Conservation (phyloP, 2,888 invertebrate genomes). For the Drosophila rubida region DNA sequence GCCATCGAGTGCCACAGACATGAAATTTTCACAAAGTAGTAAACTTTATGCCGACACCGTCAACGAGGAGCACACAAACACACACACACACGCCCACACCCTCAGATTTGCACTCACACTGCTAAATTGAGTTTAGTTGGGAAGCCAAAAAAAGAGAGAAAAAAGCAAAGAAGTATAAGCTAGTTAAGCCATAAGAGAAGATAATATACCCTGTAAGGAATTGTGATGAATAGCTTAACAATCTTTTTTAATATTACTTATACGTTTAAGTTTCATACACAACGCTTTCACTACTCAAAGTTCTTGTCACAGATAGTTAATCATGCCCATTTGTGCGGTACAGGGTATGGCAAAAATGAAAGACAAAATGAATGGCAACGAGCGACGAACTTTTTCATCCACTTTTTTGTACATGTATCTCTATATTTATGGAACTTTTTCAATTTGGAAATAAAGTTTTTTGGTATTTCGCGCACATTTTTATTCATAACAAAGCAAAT, state of each 20-base stretch:
- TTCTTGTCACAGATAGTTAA: too few species aligned
- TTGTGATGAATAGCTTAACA: background rate
- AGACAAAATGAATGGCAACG: constrained; percentile 37
- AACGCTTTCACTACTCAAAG: too few species aligned
- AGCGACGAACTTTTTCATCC: constrained; percentile 65
- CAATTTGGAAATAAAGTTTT: constrained; percentile 78
- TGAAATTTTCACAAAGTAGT: constrained; percentile 76
- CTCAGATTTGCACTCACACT: constrained; percentile 19
- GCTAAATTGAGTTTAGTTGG: constrained; percentile 69
- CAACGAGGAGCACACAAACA: constrained; percentile 30
- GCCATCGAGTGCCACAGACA: constrained; percentile 77
- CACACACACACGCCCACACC: constrained; percentile 17
- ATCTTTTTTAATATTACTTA: background rate
- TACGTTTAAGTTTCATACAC: too few species aligned
- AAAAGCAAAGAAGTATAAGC: background rate
- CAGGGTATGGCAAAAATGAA: constrained; percentile 18
- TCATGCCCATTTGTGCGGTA: background rate
- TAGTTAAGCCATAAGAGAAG: background rate
- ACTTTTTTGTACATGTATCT: constrained; percentile 58
- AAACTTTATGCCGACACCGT: constrained; percentile 71
- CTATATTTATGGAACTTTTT: constrained; percentile 78
- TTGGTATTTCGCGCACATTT: constrained; percentile 70
- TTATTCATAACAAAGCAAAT: constrained; percentile 77
- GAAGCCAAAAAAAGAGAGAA: constrained; percentile 35
- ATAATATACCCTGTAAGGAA: constrained; percentile 1